Conservation (phyloP, 2,113 vertebrate species). For the Neodontobutis hainanensis region DNA sequence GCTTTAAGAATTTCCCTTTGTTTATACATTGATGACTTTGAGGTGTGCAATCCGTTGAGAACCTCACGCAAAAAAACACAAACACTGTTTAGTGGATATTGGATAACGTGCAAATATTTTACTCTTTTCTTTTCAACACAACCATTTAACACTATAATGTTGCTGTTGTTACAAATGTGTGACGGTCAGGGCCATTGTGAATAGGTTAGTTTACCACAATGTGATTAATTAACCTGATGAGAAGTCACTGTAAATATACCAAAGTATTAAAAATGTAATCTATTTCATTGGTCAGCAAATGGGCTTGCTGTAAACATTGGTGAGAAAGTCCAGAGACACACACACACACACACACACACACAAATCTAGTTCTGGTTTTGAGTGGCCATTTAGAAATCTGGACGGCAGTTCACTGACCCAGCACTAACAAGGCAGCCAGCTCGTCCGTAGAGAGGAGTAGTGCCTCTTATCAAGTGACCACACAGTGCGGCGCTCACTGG, state of each 20-base stretch:
- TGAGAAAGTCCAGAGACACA: constrained; percentile 58
- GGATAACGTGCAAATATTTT: constrained; percentile 50
- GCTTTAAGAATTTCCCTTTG: constrained; percentile 1
- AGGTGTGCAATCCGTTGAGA: constrained; percentile 7
- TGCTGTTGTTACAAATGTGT: too few relatives aligned
- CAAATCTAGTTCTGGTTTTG: constrained; percentile 53
- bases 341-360: constrained; percentile 27
- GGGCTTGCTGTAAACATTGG: constrained; percentile 54
- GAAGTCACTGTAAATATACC: too few relatives aligned
- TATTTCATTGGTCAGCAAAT: constrained; percentile 2
- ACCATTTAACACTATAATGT: constrained; percentile 21
- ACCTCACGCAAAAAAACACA: constrained; percentile 7
- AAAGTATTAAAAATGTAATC: too few relatives aligned
- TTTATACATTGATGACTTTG: constrained; percentile 23
- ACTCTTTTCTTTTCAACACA: constrained; percentile 57
- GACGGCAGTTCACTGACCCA: constrained; percentile 78
- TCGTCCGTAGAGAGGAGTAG: constrained; percentile 44
- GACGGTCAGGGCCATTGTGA: too few relatives aligned
- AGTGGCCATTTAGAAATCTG: constrained; percentile 77
- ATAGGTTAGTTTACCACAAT: too few relatives aligned
- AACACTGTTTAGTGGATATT: constrained; percentile 8
- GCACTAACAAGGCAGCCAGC: constrained; percentile 67
- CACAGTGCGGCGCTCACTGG: constrained; percentile 59
- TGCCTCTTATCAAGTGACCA: constrained; percentile 64
- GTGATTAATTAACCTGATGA: too few relatives aligned